phyloP scores from a whole-genome alignment of 2,888 invertebrate genomes.

The Archaeoteleia sp. region DNA sequence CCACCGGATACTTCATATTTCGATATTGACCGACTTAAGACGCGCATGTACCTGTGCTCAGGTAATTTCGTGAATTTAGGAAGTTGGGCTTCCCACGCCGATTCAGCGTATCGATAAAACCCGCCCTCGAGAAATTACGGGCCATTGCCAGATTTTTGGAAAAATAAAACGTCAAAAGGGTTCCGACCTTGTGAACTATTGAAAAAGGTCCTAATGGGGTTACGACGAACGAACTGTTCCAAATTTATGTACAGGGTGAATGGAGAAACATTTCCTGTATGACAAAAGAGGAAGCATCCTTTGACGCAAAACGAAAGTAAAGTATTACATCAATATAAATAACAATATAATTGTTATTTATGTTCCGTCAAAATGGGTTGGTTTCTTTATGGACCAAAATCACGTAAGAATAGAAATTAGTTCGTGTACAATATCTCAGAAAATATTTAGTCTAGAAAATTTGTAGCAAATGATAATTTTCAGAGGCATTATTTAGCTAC shows the following conservation, averaged over 20 bases:
- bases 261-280: background rate
- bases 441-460: too few species aligned
- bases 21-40: conserved; percentile 12
- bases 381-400: too few species aligned
- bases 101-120: conserved; percentile 38
- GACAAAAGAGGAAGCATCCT: background rate
- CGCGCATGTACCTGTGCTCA: conserved; percentile 3
- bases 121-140: too few species aligned
- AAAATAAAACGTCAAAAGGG: conserved; percentile 22
- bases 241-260: background rate
- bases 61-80: conserved; percentile 27
- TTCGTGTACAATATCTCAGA: too few species aligned
- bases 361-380: too few species aligned
- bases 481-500: too few species aligned
- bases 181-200: background rate
- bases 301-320: background rate
- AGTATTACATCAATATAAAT: too few species aligned
- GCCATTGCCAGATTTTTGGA: conserved; percentile 3
- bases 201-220: background rate
- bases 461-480: too few species aligned
- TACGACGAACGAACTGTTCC: background rate
- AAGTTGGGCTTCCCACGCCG: conserved; percentile 48
- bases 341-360: too few species aligned
- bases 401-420: too few species aligned
- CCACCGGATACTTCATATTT: conserved; percentile 34